phyloP scores from a whole-genome alignment of 2,888 invertebrate genomes.

The Electrophaes corylata region DNA sequence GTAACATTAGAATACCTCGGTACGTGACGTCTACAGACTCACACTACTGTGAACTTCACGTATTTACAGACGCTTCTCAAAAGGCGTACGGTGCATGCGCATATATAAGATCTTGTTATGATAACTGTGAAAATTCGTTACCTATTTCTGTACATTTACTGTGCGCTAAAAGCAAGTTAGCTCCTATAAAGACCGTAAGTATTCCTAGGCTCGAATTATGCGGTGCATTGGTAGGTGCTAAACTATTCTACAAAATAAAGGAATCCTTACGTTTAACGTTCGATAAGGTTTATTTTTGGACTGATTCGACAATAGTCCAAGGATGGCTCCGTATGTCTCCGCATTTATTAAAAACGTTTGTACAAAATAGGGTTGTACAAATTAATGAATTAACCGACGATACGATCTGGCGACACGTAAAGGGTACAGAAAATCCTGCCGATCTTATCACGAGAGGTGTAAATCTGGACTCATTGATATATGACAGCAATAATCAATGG shows the following conservation, averaged over 20 bases:
- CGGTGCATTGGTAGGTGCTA: not conserved
- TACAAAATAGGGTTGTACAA: not conserved
- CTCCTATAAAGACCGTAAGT: not conserved
- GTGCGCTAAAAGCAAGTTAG: slow-evolving; percentile 2
- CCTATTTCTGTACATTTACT: not conserved
- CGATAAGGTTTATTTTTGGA: slow-evolving; percentile 3
- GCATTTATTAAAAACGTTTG: not conserved
- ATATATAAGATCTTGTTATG: not conserved
- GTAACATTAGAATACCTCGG: not conserved
- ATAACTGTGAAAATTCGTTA: not conserved
- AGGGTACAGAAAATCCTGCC: not conserved
- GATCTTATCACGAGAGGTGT: not conserved
- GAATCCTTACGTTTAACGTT: not conserved
- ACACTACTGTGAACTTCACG: not conserved
- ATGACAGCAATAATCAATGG: not conserved
- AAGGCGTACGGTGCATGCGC: slow-evolving; percentile 2
- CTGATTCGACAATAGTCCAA: slow-evolving; percentile 2
- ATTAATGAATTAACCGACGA: slow-evolving; percentile 1
- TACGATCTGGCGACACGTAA: not conserved
- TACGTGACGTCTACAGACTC: not conserved
- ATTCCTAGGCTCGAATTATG: slow-evolving; percentile 1
- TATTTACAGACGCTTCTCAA: not conserved
- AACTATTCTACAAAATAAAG: not conserved
- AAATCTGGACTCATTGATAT: not conserved
- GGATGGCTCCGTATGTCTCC: slow-evolving; percentile 3